These are phyloP conservation scores for Ophraella communa DNA, from an alignment of 2,888 invertebrate species.

Conservation along the genomic window DNA sequence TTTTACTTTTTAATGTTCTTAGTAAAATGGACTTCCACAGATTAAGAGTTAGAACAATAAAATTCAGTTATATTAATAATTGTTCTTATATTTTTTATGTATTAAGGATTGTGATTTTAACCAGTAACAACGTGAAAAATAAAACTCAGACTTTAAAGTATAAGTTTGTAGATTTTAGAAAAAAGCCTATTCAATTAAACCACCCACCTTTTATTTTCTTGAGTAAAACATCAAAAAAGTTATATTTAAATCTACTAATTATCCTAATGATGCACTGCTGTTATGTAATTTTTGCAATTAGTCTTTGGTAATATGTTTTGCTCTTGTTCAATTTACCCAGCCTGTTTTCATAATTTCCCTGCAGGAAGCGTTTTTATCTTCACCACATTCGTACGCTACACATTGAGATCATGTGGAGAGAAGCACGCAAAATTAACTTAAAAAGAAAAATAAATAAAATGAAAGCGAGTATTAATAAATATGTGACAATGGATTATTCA, in stretches of 20 bases:
- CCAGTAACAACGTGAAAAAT: too few relatives aligned
- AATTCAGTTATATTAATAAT: too few relatives aligned
- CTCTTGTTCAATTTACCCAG: neutral
- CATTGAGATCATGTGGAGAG: conserved; percentile 2
- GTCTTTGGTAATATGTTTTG: neutral
- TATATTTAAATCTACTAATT: neutral
- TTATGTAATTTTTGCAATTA: neutral
- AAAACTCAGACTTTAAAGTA: too few relatives aligned
- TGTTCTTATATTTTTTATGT: too few relatives aligned
- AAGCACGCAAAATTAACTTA: neutral
- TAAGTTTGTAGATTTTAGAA: too few relatives aligned
- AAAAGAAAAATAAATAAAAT: neutral
- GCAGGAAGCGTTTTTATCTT: neutral
- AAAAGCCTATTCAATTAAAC: too few relatives aligned
- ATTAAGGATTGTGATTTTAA: too few relatives aligned
- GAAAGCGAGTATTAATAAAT: neutral
- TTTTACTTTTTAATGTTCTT: too few relatives aligned
- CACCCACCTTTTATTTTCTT: too few relatives aligned
- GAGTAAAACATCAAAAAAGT: too few relatives aligned
- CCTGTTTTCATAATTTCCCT: neutral
- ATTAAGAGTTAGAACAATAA: too few relatives aligned
- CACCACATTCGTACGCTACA: neutral
- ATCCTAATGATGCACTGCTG: neutral
- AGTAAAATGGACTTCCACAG: too few relatives aligned
- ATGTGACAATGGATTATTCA: neutral